Base-by-base conservation (phyloP, 2,797 vertebrate genomes). In the Argya squamiceps region DNA sequence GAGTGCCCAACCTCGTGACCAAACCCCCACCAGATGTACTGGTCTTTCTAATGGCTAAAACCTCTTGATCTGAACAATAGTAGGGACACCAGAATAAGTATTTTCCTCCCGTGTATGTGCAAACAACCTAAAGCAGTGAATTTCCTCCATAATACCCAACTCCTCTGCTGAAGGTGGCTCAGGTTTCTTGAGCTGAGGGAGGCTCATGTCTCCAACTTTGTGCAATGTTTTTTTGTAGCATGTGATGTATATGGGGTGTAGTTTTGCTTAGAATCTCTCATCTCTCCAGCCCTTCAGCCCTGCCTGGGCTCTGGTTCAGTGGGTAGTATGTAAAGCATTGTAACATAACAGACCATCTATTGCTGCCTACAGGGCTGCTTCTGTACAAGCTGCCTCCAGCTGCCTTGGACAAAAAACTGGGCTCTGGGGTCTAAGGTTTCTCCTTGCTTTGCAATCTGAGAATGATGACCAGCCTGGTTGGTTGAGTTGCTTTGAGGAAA, bases 191-290 rank as follows among this genome's bases (percentile, higher is more conserved):
- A 5, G 5, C 30, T 20, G 68, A 44, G 47, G 3, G 8, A 13
- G 0, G 0, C 15, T 74, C 0, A 0, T 32, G 16, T 63, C 32
- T 41, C 49, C 68, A 55, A 39, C 49, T 71, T 39, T 43, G 19
- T 67, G 27, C 36, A 37, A 23, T 0, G 0, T 6, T 71, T 20
- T 15, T 8, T 9, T 14, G 2, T 30, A 39, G 73, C 8, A 9
- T 1, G 8, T 69, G 29, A 20, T 39, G 7, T 11, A 4, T 8
- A 15, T 46, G 58, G 2, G 5, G 19, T 0, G 9, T 22, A 37
- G 47, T 44, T 73, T 73, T 49, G 7, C 30, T 86, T n/a, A 41
- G 23, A 36, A 11, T 5, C 7, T 55, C 80, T 84, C 88, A 75
- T 84, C 67, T 92, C 49, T 39, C 0, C 10, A n/a, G 39, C 26